Conservation (phyloP, 1,140 invertebrate genomes). For the Drepana arcuata region DNA sequence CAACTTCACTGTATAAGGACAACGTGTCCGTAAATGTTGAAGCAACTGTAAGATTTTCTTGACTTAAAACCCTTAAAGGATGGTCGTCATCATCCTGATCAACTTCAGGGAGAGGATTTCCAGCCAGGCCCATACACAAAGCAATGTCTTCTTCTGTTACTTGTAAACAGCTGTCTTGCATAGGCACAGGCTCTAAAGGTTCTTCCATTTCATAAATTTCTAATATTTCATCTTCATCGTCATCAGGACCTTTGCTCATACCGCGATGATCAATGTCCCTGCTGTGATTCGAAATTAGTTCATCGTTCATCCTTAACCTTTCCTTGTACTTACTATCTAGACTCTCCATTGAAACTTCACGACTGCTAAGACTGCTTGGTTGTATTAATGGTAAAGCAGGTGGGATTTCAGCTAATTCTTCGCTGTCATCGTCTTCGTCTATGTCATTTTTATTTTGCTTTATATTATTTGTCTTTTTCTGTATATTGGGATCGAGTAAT, state of each 20-base stretch:
- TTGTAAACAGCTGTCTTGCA: slow-evolving; percentile 87
- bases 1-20: slow-evolving; percentile 83
- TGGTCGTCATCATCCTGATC: slow-evolving; percentile 82
- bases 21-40: slow-evolving; percentile 89
- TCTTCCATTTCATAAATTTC: slow-evolving; percentile 89
- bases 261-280: slow-evolving; percentile 62
- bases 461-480: slow-evolving; percentile 25
- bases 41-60: slow-evolving; percentile 91
- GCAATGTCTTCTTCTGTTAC: slow-evolving; percentile 94
- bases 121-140: slow-evolving; percentile 83
- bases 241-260: slow-evolving; percentile 64
- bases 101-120: slow-evolving; percentile 81
- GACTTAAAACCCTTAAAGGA: slow-evolving; percentile 88
- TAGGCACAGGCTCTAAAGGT: slow-evolving; percentile 83
- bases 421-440: slow-evolving; percentile 82
- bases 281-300: slow-evolving; percentile 61
- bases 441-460: slow-evolving; percentile 47
- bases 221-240: slow-evolving; percentile 79
- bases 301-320: slow-evolving; percentile 74
- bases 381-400: slow-evolving; percentile 83
- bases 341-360: slow-evolving; percentile 85
- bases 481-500: slow-evolving; percentile 22
- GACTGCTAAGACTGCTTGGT: slow-evolving; percentile 77
- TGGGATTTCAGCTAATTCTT: slow-evolving; percentile 80
- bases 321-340: slow-evolving; percentile 79